phyloP scores from a whole-genome alignment of 2,113 vertebrate genomes.

The Microcebus griseorufus region DNA sequence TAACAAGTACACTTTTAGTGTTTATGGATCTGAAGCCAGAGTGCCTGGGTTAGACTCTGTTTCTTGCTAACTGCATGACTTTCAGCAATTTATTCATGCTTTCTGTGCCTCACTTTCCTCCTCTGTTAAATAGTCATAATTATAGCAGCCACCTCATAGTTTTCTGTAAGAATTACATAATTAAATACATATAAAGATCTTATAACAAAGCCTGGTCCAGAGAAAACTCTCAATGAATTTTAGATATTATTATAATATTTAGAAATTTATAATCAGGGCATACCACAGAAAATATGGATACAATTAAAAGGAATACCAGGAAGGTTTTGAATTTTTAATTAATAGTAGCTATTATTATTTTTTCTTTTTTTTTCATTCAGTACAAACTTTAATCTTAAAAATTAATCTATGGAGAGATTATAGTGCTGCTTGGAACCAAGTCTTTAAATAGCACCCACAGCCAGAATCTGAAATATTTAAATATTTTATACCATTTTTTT shows the following conservation, averaged over 20 bases:
- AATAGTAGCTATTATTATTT: slow-evolving; percentile 1
- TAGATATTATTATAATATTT: background rate
- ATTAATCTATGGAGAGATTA: background rate
- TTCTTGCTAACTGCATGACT: background rate
- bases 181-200: background rate
- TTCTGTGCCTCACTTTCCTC: background rate
- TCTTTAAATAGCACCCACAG: background rate
- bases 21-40: background rate
- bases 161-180: background rate
- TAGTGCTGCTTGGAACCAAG: background rate
- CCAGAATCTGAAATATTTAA: background rate
- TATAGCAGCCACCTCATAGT: background rate
- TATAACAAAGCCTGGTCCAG: background rate
- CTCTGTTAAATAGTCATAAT: background rate
- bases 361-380: background rate
- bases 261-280: background rate
- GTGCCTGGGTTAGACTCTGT: background rate
- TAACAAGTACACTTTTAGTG: background rate
- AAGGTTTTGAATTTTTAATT: background rate
- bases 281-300: background rate
- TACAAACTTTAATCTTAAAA: background rate
- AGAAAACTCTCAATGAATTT: background rate
- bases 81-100: background rate
- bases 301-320: background rate
- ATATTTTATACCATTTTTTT: background rate